phyloP scores from a whole-genome alignment of 2,888 invertebrate genomes.

The Meandrusa payeni region DNA sequence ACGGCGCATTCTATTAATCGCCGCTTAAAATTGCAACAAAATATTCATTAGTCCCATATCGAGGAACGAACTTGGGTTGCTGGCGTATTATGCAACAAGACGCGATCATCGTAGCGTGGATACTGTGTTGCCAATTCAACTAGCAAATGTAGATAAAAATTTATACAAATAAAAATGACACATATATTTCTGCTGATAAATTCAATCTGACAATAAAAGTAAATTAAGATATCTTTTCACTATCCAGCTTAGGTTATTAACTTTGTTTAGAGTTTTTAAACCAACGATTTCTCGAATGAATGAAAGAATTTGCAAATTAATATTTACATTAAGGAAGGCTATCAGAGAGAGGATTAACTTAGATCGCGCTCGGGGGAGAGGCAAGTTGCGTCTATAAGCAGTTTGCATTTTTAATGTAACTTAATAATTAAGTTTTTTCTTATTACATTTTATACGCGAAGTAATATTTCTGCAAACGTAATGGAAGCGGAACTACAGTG shows the following conservation, averaged over 20 bases:
- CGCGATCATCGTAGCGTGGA: too few species aligned
- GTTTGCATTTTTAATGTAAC: constrained; percentile 23
- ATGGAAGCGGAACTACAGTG: constrained; percentile 10
- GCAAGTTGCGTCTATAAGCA: constrained; percentile 20
- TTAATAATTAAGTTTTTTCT: constrained; percentile 18
- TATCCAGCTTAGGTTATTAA: constrained; percentile 5
- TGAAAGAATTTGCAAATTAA: constrained; percentile 45
- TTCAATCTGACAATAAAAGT: constrained; percentile 15
- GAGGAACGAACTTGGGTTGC: too few species aligned
- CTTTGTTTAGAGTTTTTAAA: constrained; percentile 18
- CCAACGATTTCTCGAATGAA: constrained; percentile 14
- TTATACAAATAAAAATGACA: constrained; percentile 15
- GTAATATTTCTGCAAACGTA: constrained; percentile 12
- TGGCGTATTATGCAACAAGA: too few species aligned
- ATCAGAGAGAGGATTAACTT: constrained; percentile 52
- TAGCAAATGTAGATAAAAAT: too few species aligned
- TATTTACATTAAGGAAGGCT: constrained; percentile 57
- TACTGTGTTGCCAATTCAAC: too few species aligned
- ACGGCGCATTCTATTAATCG: too few species aligned
- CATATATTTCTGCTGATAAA: constrained; percentile 5
- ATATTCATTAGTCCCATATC: too few species aligned
- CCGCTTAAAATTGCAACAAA: too few species aligned
- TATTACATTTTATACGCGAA: constrained; percentile 9
- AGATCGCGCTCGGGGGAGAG: constrained; percentile 41
- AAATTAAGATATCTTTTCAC: constrained; percentile 13